phyloP scores from a whole-genome alignment of 2,113 vertebrate genomes.

The Columba janthina region DNA sequence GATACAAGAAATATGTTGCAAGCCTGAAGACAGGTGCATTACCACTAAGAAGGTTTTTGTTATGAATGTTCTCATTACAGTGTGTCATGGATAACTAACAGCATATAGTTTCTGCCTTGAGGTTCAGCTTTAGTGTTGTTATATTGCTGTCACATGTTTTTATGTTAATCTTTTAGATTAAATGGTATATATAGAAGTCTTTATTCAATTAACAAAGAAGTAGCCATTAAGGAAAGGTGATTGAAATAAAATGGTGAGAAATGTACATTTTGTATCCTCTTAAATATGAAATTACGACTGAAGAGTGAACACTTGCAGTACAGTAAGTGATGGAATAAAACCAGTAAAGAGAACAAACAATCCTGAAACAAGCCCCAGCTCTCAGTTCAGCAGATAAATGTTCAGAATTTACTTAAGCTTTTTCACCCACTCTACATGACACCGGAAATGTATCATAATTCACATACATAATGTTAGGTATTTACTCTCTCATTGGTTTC shows the following conservation, averaged over 20 bases:
- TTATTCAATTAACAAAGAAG: conserved; percentile 32
- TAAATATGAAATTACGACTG: neutral
- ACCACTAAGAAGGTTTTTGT: conserved; percentile 48
- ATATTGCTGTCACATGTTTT: conserved; percentile 10
- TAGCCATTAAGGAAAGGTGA: neutral
- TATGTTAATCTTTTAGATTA: conserved; percentile 48
- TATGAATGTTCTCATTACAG: conserved; percentile 51
- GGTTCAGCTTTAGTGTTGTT: conserved; percentile 40
- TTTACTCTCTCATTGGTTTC: neutral
- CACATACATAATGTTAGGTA: neutral
- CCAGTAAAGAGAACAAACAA: neutral
- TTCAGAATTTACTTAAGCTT: neutral
- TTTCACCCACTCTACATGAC: neutral
- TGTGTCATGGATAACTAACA: conserved; percentile 52
- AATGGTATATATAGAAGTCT: conserved; percentile 38
- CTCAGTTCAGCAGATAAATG: neutral
- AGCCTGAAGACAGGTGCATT: conserved; percentile 54
- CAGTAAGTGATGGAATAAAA: neutral
- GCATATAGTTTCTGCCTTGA: conserved; percentile 29
- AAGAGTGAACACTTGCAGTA: neutral
- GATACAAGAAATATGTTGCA: conserved; percentile 48
- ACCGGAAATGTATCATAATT: neutral
- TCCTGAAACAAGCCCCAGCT: neutral
- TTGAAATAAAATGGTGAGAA: neutral
- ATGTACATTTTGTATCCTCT: neutral